These are phyloP conservation scores for Nysson spinosus DNA, from an alignment of 2,888 invertebrate genomes.

Conservation along the genomic window DNA sequence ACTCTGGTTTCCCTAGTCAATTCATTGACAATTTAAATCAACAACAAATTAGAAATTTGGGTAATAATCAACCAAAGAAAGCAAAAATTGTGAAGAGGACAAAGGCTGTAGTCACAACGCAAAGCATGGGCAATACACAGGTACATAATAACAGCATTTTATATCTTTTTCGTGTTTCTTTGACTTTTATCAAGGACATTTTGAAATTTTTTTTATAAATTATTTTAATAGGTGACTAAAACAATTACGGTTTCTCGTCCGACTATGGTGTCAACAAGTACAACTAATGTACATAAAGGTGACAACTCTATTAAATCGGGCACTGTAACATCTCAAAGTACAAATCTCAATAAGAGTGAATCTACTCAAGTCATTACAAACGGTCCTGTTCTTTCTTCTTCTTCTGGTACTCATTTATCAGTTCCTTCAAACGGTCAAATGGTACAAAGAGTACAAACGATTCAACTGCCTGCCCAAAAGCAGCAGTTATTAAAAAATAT, in stretches of 20 bases:
- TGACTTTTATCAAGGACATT: too few species aligned
- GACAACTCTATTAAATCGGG: conserved; percentile 63
- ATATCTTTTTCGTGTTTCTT: not conserved
- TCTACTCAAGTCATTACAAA: conserved; percentile 55
- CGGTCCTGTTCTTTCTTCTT: conserved; percentile 62
- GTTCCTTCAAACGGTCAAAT: conserved; percentile 70
- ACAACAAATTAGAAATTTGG: conserved; percentile 73
- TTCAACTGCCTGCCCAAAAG: conserved; percentile 86
- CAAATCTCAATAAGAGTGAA: conserved; percentile 71
- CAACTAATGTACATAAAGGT: conserved; percentile 58
- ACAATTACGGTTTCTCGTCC: conserved; percentile 63
- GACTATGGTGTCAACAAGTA: conserved; percentile 59
- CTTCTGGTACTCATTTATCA: conserved; percentile 60
- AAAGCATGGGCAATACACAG: conserved; percentile 59
- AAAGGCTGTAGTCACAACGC: conserved; percentile 65
- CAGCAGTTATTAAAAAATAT: conserved; percentile 80
- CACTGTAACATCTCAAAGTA: conserved; percentile 63
- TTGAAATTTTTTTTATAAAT: too few species aligned
- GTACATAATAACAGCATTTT: too few species aligned
- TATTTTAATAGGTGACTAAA: conserved; percentile 63
- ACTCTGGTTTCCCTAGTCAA: conserved; percentile 74
- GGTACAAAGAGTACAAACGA: conserved; percentile 83
- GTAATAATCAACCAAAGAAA: conserved; percentile 68
- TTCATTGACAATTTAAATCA: conserved; percentile 76
- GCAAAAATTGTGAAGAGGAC: conserved; percentile 70